phyloP scores from a whole-genome alignment of 2,888 invertebrate species.

The Dynastes tityus region DNA sequence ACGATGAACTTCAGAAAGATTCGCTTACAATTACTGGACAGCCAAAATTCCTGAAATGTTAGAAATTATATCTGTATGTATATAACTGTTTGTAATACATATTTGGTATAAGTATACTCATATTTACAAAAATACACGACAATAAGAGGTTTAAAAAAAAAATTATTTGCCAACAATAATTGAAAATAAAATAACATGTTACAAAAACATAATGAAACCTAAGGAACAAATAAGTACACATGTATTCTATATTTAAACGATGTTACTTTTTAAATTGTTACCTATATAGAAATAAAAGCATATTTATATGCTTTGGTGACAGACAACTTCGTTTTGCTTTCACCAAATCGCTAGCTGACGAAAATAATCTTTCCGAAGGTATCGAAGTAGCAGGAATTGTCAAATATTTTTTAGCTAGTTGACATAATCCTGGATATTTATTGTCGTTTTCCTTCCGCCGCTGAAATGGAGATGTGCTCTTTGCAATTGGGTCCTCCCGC shows the following conservation, averaged over 20 bases:
- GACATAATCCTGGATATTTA: slow-evolving; percentile 4
- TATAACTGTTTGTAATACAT: too few relatives aligned
- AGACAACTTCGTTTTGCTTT: not conserved
- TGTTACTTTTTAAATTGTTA: not conserved
- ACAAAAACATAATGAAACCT: slow-evolving; percentile 2
- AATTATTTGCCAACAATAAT: slow-evolving; percentile 2
- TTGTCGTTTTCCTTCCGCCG: not conserved
- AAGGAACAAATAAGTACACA: not conserved
- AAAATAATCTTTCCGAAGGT: not conserved
- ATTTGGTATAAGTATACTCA: too few relatives aligned
- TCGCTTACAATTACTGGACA: too few relatives aligned
- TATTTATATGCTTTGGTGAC: too few relatives aligned
- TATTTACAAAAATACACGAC: too few relatives aligned
- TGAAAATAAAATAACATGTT: not conserved
- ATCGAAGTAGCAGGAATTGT: slow-evolving; percentile 12
- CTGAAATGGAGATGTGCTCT: not conserved
- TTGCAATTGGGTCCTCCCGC: slow-evolving; percentile 4
- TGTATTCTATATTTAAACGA: not conserved
- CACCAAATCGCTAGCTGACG: not conserved
- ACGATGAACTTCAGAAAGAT: too few relatives aligned
- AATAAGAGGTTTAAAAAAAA: not conserved
- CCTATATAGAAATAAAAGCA: not conserved
- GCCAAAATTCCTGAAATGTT: too few relatives aligned
- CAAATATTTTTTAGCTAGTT: not conserved
- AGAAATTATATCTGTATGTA: too few relatives aligned